These are phyloP conservation scores for Peromyscus eremicus DNA, from an alignment of 2,797 vertebrate genomes.

Conservation along the genomic window DNA sequence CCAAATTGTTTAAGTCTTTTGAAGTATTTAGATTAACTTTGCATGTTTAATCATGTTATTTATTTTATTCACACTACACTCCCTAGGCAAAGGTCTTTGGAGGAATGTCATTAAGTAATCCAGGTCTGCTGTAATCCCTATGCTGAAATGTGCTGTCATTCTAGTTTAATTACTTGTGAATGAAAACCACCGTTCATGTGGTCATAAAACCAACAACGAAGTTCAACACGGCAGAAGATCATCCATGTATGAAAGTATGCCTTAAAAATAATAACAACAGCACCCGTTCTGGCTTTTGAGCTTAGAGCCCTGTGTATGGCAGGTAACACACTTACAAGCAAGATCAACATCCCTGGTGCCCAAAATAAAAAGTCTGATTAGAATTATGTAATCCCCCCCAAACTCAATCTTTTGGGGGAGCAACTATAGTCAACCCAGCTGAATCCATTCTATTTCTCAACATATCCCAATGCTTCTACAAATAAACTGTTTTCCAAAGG, in stretches of 20 bases:
- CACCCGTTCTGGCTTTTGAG: neutral
- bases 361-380: neutral
- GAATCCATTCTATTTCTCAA: constrained; percentile 45
- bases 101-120: constrained; percentile 28
- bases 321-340: neutral
- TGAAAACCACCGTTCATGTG: neutral
- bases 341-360: neutral
- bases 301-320: neutral
- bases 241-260: neutral
- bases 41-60: neutral
- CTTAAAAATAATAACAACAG: neutral
- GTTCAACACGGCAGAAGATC: constrained; percentile 20
- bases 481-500: constrained; percentile 12
- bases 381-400: constrained; percentile 30
- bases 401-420: constrained; percentile 7
- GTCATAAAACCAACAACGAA: constrained; percentile 31
- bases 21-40: constrained; percentile 28
- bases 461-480: constrained; percentile 23
- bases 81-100: neutral
- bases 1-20: neutral
- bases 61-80: constrained; percentile 16
- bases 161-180: neutral
- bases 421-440: neutral
- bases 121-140: neutral
- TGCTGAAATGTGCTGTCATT: constrained; percentile 5